Percentiles rank a stretch among this genome's conserved stretches.
phyloP scores from a whole-genome alignment of 2,113 vertebrate species.

The Erinaceus europaeus region DNA sequence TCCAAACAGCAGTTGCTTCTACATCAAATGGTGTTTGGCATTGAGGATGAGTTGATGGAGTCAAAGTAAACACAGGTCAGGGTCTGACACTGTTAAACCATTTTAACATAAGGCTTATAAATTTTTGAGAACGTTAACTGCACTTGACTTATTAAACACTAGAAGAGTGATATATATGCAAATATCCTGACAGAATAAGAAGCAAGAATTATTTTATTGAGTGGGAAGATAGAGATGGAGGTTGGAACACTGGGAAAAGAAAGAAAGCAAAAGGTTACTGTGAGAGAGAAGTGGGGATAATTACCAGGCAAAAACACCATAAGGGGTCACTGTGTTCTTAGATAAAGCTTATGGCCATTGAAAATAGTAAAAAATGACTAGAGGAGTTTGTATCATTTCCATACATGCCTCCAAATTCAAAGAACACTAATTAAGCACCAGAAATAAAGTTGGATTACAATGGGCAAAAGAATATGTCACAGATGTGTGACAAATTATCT shows the following conservation, averaged over 20 bases:
- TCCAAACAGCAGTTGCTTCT: slow-evolving; percentile 31
- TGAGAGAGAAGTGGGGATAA: not conserved
- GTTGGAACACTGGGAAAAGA: not conserved
- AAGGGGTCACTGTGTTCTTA: not conserved
- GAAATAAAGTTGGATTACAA: not conserved
- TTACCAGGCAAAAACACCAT: not conserved
- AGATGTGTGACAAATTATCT: not conserved
- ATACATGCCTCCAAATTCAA: not conserved
- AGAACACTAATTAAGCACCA: not conserved
- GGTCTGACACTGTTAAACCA: not conserved
- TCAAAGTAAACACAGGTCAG: not conserved
- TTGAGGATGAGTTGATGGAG: not conserved
- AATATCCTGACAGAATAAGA: not conserved
- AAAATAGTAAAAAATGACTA: not conserved
- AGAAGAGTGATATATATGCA: slow-evolving; percentile 15
- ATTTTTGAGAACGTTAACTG: slow-evolving; percentile 29
- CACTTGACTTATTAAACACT: not conserved
- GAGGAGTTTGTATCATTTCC: not conserved
- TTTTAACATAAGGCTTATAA: slow-evolving; percentile 10
- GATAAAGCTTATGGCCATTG: too few species aligned
- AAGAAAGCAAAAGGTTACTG: not conserved
- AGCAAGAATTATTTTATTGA: not conserved
- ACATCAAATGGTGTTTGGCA: slow-evolving; percentile 30
- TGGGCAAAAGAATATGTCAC: slow-evolving; percentile 17
- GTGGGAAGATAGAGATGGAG: not conserved